Base-by-base conservation (phyloP, 1,140 invertebrate species). In the Dufourea novaeangliae region DNA sequence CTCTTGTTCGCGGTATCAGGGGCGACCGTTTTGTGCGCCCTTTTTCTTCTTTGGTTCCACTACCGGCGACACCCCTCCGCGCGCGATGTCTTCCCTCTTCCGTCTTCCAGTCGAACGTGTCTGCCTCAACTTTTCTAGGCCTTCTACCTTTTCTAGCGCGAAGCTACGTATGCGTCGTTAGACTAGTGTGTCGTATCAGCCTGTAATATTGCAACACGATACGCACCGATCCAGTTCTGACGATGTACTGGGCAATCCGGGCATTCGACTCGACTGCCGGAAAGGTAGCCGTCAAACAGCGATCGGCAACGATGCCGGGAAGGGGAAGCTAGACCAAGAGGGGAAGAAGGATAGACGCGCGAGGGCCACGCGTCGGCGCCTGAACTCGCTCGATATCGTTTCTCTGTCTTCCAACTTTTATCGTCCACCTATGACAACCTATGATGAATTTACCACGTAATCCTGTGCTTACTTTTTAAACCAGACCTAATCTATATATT, bases 351-450 rank as follows among this genome's bases (percentile, higher is more conserved):
- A 57, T n/a, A 44, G 44, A 32, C 37, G 62, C 56, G 64, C 27
- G 56, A 71, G 17, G 64, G 78, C 63, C 52, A 75, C 82, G 88
- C 90, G 90, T 89, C 90, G 89, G 89, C 87, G 90, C 89, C 74
- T 57, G 72, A 79, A 66, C 63, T 83, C 90, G 90, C 90, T 91
- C 90, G 90, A 89, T 90, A 90, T 79, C 83, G 50, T 64, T 29
- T 57, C 54, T 39, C 69, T 56, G 81, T 68, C 56, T 73, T 71
- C 57, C 68, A 63, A 84, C 68, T 68, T 79, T 34, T 75, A 67
- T 46, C 57, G 41, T 11, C 57, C 66, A 62, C 54, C 41, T 59
- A 41, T 44, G 12, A 44, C 41, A 2, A 14, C 12, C 3, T 14
- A 14, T 14, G 11, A 2, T 20, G 20, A 54, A 75, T 59, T 50